phyloP scores from a whole-genome alignment of 2,113 vertebrate species.

The Trogon melanurus region DNA sequence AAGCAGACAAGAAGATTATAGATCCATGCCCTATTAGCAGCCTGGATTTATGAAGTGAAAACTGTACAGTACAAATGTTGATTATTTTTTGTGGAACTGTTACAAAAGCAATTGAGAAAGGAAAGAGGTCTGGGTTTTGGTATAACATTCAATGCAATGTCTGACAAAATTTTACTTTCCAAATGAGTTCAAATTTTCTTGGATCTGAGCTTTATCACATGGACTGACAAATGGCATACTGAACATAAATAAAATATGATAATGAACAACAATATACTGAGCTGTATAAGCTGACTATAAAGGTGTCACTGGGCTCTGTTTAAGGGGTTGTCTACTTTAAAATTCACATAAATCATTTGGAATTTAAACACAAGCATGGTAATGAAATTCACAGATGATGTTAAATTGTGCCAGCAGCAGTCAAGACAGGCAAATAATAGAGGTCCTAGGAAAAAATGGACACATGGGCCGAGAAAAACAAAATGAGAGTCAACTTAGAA shows the following conservation, averaged over 20 bases:
- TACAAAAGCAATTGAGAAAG: slow-evolving; percentile 53
- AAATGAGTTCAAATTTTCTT: neutral
- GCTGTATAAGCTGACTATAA: neutral
- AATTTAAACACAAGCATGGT: neutral
- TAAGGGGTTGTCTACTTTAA: neutral
- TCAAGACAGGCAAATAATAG: neutral
- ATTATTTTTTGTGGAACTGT: slow-evolving; percentile 53
- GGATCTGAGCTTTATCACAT: neutral
- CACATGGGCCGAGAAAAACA: neutral
- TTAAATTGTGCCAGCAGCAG: neutral
- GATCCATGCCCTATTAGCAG: slow-evolving; percentile 35
- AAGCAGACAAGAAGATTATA: slow-evolving; percentile 31
- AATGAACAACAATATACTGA: neutral
- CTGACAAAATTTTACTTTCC: neutral
- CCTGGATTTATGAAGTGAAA: slow-evolving; percentile 63
- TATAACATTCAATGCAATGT: neutral
- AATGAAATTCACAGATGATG: slow-evolving; percentile 34
- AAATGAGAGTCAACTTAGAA: slow-evolving; percentile 28
- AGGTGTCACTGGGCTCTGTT: neutral
- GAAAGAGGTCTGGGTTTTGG: slow-evolving; percentile 48
- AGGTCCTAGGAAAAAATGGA: slow-evolving; percentile 20
- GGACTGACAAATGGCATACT: neutral
- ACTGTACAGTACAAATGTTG: slow-evolving; percentile 8
- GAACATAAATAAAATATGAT: neutral
- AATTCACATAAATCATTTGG: neutral